A percentile compares a stretch with the other conserved stretches of the same genome.
These are phyloP conservation scores for Leptopilina drosophilae DNA, from an alignment of 2,888 invertebrate genomes.

Conservation along the genomic window DNA sequence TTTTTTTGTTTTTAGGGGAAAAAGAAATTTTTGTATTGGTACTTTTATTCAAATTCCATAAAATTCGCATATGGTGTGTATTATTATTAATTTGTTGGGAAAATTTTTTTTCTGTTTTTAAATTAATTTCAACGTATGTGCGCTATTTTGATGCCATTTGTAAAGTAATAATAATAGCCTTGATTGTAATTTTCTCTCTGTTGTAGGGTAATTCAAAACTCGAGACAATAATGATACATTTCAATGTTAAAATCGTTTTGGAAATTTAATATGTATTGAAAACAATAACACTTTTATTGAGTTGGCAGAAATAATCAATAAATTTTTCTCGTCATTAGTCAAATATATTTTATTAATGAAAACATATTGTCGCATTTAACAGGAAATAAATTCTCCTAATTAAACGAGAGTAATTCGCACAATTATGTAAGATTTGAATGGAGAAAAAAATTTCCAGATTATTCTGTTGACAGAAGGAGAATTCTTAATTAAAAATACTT, in stretches of 20 bases:
- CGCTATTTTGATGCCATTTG: neutral
- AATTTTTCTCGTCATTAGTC: neutral
- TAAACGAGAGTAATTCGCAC: too few species aligned
- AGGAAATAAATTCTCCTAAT: neutral
- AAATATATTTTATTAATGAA: neutral
- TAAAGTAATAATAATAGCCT: neutral
- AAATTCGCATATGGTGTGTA: too few species aligned
- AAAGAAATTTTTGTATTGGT: too few species aligned
- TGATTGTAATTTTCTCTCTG: neutral
- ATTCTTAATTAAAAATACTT: too few species aligned
- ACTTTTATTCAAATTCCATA: too few species aligned
- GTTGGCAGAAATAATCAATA: conserved; percentile 7
- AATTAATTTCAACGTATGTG: too few species aligned
- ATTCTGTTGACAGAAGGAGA: too few species aligned
- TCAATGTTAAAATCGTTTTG: neutral
- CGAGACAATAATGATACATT: neutral
- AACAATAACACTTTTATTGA: conserved; percentile 1
- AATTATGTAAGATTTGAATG: too few species aligned
- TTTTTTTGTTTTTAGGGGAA: too few species aligned
- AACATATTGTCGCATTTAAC: neutral
- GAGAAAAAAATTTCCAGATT: too few species aligned
- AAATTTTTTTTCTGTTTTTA: too few species aligned
- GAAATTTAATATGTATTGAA: conserved; percentile 3
- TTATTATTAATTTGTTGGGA: too few species aligned
- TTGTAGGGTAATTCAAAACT: neutral